Evolutionary conservation across 2,888 invertebrate genomes (phyloP).

Genomic region (Ptychoptera contaminata): DNA sequence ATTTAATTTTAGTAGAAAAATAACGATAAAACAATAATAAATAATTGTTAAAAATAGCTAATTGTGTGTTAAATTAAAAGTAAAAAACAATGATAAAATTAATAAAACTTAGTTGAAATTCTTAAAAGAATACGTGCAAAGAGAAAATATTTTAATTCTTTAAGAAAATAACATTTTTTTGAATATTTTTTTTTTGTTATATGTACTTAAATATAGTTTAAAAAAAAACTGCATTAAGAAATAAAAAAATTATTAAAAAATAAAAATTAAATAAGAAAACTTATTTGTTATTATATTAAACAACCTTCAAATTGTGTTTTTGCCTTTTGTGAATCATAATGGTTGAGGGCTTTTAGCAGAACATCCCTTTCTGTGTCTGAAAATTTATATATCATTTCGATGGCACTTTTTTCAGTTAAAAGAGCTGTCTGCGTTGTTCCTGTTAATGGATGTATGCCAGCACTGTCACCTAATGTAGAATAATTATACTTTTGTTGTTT

Average conservation of each 20-base stretch:
- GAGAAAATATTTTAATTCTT: too few relatives aligned
- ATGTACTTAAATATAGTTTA: too few relatives aligned
- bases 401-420: slow-evolving; percentile 52
- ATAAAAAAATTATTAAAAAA: neutral
- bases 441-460: neutral
- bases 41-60: neutral
- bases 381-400: slow-evolving; percentile 53
- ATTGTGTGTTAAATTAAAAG: too few relatives aligned
- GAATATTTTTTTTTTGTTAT: too few relatives aligned
- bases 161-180: too few relatives aligned
- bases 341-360: slow-evolving; percentile 50
- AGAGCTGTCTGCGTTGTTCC: slow-evolving; percentile 25
- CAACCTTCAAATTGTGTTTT: slow-evolving; percentile 69
- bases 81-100: neutral
- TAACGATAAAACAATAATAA: neutral
- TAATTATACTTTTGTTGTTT: too few relatives aligned
- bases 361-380: slow-evolving; percentile 56
- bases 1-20: too few relatives aligned
- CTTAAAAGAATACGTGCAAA: too few relatives aligned
- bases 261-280: neutral
- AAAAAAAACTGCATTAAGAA: slow-evolving; percentile 1
- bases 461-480: too few relatives aligned
- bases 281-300: slow-evolving; percentile 12
- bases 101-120: too few relatives aligned
- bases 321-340: slow-evolving; percentile 55